Percentiles rank a stretch among this genome's conserved stretches.
Conservation (phyloP, 1,140 invertebrate genomes). For the Trypoxylus dichotomus region DNA sequence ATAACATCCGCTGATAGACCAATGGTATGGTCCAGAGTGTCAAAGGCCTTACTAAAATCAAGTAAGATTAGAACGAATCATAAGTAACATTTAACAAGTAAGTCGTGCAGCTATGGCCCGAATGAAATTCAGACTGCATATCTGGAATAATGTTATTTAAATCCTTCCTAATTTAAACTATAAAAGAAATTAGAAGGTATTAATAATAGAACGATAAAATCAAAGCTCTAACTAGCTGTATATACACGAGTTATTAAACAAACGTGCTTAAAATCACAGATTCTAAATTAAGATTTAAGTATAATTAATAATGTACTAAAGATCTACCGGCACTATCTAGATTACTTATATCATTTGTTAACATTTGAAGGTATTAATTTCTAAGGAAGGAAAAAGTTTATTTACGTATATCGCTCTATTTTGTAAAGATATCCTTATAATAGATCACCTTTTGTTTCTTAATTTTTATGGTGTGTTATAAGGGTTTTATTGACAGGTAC, state of each 20-base stretch:
- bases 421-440: background rate
- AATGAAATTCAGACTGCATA: no score
- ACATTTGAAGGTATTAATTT: slow-evolving; percentile 49
- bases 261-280: slow-evolving; percentile 40
- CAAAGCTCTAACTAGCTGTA: background rate
- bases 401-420: slow-evolving; percentile 32
- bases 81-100: no score
- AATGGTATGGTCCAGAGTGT: no score
- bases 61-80: no score
- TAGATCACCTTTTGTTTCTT: slow-evolving; percentile 1
- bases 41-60: no score
- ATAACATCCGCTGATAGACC: no score
- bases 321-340: slow-evolving; percentile 48
- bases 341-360: slow-evolving; percentile 49
- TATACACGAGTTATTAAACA: background rate
- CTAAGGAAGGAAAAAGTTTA: slow-evolving; percentile 41
- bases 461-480: slow-evolving; percentile 12
- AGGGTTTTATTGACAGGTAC: slow-evolving; percentile 21
- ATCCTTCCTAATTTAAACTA: background rate
- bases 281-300: slow-evolving; percentile 47
- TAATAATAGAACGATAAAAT: background rate
- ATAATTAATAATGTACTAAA: slow-evolving; percentile 47
- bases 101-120: no score
- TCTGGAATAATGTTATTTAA: slow-evolving; percentile 13
- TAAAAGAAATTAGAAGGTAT: background rate